Percentiles rank a stretch among this genome's conserved stretches.
These are phyloP conservation scores for Oreonectes daqikongensis DNA, from an alignment of 2,797 vertebrate species.

Conservation along the genomic window DNA sequence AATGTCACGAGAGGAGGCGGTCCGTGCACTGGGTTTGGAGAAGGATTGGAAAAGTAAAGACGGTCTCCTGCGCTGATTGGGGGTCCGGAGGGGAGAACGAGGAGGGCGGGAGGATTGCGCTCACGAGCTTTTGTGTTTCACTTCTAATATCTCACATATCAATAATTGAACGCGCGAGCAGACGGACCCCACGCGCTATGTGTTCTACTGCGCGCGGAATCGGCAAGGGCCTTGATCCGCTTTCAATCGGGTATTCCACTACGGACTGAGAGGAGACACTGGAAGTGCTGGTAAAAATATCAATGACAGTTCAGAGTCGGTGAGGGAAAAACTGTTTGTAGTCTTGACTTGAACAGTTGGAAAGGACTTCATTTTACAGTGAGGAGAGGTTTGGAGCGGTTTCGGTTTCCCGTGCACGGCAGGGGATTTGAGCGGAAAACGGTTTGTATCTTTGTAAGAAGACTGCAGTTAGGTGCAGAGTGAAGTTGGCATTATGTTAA, in stretches of 20 bases:
- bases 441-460: slow-evolving; percentile 47
- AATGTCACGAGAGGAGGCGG: slow-evolving; percentile 73
- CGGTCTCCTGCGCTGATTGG: slow-evolving; percentile 74
- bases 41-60: slow-evolving; percentile 81
- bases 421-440: slow-evolving; percentile 35
- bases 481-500: slow-evolving; percentile 78
- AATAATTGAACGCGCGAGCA: slow-evolving; percentile 85
- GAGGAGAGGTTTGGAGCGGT: slow-evolving; percentile 42
- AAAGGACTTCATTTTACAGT: slow-evolving; percentile 30
- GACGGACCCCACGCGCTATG: slow-evolving; percentile 83
- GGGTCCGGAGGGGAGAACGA: slow-evolving; percentile 62
- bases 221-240: slow-evolving; percentile 75
- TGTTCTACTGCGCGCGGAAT: slow-evolving; percentile 75
- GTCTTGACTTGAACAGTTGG: slow-evolving; percentile 35
- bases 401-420: slow-evolving; percentile 13
- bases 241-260: slow-evolving; percentile 62
- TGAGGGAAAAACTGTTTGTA: slow-evolving; percentile 37
- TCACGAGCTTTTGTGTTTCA: slow-evolving; percentile 83
- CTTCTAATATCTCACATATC: slow-evolving; percentile 81
- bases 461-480: slow-evolving; percentile 60
- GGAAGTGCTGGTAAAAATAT: slow-evolving; percentile 28
- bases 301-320: slow-evolving; percentile 8
- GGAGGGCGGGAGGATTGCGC: slow-evolving; percentile 68
- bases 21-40: slow-evolving; percentile 78
- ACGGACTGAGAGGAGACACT: slow-evolving; percentile 63